phyloP scores from a whole-genome alignment of 2,888 invertebrate species.

The Pollenia labialis region DNA sequence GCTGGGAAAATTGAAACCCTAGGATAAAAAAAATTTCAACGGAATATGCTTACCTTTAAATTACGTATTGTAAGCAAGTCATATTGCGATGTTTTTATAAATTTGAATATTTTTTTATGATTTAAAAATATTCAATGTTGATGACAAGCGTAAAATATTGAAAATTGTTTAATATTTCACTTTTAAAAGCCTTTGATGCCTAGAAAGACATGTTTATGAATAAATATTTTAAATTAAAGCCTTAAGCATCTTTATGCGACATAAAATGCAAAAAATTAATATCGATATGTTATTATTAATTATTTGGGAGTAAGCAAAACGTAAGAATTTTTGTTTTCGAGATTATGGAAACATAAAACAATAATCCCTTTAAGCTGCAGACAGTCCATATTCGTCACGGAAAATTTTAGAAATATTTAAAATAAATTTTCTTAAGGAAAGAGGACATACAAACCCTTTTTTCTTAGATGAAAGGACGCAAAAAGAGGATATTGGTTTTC shows the following conservation, averaged over 20 bases:
- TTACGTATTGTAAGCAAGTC: not conserved
- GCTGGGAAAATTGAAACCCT: not conserved
- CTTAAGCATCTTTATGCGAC: too few relatives aligned
- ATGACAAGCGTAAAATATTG: slow-evolving; percentile 32
- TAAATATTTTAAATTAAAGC: slow-evolving; percentile 33
- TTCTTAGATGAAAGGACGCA: not conserved
- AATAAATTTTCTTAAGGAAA: slow-evolving; percentile 22
- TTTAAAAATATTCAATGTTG: not conserved
- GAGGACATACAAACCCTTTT: not conserved
- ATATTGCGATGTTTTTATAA: not conserved
- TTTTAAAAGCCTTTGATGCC: not conserved
- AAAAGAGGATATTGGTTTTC: slow-evolving; percentile 1
- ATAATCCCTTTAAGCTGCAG: slow-evolving; percentile 38
- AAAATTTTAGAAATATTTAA: slow-evolving; percentile 24
- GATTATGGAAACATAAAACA: not conserved
- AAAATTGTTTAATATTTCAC: not conserved
- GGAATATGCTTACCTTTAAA: not conserved
- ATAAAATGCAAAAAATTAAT: slow-evolving; percentile 9
- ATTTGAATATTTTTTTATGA: slow-evolving; percentile 5
- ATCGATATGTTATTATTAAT: slow-evolving; percentile 42
- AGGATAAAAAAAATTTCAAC: not conserved
- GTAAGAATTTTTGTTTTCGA: not conserved
- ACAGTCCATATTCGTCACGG: slow-evolving; percentile 59
- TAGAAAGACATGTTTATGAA: slow-evolving; percentile 38
- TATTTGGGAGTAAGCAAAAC: not conserved